phyloP scores from a whole-genome alignment of 2,888 invertebrate species.

The Zaprionus lineosus region DNA sequence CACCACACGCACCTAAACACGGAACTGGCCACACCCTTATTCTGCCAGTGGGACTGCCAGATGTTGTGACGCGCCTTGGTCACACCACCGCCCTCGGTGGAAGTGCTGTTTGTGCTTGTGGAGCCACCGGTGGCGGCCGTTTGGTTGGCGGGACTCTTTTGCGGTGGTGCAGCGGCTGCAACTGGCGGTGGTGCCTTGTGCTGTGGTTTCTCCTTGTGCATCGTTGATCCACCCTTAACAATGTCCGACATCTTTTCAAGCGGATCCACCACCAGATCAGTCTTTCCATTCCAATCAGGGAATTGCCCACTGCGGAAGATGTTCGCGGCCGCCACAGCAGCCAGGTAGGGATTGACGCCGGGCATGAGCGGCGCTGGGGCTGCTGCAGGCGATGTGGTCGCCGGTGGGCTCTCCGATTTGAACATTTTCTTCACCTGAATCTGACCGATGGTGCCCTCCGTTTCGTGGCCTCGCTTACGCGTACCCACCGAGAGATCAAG shows the following conservation, averaged over 20 bases:
- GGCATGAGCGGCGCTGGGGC: conserved; percentile 88
- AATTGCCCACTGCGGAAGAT: conserved; percentile 89
- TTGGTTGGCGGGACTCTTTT: conserved; percentile 62
- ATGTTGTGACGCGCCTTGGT: conserved; percentile 90
- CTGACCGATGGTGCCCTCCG: conserved; percentile 82
- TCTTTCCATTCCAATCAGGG: conserved; percentile 88
- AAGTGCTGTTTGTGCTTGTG: neutral
- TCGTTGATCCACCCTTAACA: conserved; percentile 86
- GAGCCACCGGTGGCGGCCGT: conserved; percentile 80
- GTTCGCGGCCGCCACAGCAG: conserved; percentile 90
- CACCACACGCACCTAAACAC: conserved; percentile 99
- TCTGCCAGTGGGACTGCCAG: conserved; percentile 99
- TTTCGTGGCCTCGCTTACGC: conserved; percentile 86
- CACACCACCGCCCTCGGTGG: conserved; percentile 60
- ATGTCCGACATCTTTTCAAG: conserved; percentile 95
- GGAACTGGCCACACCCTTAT: conserved; percentile 97
- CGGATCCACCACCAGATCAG: conserved; percentile 91
- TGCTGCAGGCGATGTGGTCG: conserved; percentile 83
- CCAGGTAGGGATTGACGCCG: conserved; percentile 91
- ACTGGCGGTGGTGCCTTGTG: conserved; percentile 68
- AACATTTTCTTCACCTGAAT: conserved; percentile 81
- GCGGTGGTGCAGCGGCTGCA: conserved; percentile 39
- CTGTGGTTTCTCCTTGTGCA: conserved; percentile 57
- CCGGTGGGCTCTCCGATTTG: conserved; percentile 82
- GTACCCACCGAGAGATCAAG: conserved; percentile 92